Percentiles rank a stretch among this genome's conserved stretches.
phyloP scores from a whole-genome alignment of 2,113 vertebrate genomes.

The Lichenostomus cassidix region DNA sequence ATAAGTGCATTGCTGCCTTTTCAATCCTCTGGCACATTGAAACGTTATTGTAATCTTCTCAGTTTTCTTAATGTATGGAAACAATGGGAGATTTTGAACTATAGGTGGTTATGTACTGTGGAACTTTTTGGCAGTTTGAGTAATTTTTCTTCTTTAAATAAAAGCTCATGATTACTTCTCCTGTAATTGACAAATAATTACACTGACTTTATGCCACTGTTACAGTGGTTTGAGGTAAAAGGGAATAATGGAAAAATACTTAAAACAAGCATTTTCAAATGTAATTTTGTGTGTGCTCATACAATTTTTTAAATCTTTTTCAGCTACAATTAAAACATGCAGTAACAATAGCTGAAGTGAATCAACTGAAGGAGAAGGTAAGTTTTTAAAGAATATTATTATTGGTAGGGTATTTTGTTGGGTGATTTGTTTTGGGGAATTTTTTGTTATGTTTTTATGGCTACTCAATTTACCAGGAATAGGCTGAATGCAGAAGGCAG shows the following conservation, averaged over 20 bases:
- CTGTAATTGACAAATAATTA: not conserved
- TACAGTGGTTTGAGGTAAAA: not conserved
- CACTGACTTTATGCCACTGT: not conserved
- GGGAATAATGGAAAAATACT: not conserved
- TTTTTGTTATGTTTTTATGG: not conserved
- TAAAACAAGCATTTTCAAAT: not conserved
- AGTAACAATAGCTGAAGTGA: conserved; percentile 81
- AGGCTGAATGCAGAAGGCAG: not conserved
- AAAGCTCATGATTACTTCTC: not conserved
- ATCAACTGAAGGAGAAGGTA: conserved; percentile 86
- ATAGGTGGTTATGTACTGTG: not conserved
- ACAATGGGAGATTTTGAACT: not conserved
- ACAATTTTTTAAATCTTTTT: not conserved
- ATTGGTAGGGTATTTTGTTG: not conserved
- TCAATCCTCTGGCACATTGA: not conserved
- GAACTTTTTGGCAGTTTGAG: not conserved
- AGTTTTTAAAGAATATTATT: not conserved
- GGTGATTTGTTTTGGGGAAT: not conserved
- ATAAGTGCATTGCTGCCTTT: not conserved
- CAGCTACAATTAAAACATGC: conserved; percentile 86
- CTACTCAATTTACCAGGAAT: not conserved
- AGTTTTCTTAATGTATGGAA: not conserved
- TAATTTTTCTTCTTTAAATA: not conserved
- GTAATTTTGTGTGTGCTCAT: not conserved
- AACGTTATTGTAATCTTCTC: not conserved